Evolutionary conservation across 2,113 vertebrate species (phyloP).

Genomic region (Eulemur rufifrons): DNA sequence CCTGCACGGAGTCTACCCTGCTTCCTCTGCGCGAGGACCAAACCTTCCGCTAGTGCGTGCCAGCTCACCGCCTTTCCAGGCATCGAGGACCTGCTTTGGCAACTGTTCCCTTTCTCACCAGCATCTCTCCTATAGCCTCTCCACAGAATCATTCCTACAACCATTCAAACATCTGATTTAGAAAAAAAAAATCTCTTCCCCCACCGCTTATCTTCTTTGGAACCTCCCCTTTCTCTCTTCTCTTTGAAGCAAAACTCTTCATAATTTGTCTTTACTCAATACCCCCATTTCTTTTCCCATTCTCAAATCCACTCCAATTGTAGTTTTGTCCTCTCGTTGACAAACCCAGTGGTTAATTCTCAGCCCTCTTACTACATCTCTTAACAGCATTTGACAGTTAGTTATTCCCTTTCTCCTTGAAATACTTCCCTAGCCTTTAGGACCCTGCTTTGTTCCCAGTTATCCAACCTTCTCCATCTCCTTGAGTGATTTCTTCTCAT

Average conservation of each 20-base stretch:
- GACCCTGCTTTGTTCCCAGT: neutral
- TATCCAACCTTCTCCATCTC: neutral
- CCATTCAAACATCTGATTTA: neutral
- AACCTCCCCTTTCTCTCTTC: neutral
- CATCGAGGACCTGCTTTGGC: neutral
- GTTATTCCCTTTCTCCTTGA: neutral
- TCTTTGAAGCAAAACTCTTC: neutral
- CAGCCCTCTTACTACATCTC: neutral
- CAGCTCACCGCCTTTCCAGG: too few species aligned
- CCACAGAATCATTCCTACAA: neutral
- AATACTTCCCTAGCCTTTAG: too few species aligned
- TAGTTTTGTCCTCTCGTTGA: neutral
- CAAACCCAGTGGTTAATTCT: neutral
- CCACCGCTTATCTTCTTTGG: neutral
- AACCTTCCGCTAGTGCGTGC: too few species aligned
- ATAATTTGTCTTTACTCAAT: neutral
- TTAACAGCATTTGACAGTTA: neutral
- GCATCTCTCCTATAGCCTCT: neutral
- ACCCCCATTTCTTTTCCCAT: neutral
- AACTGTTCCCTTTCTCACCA: neutral
- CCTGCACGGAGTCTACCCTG: too few species aligned
- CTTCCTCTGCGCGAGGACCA: neutral
- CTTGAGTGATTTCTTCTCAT: neutral
- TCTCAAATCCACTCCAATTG: neutral
- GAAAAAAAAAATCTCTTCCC: neutral